Percentiles rank a stretch among this genome's conserved stretches.
Evolutionary conservation across 2,888 invertebrate genomes (phyloP).

Genomic region (Ecliptopera silaceata): DNA sequence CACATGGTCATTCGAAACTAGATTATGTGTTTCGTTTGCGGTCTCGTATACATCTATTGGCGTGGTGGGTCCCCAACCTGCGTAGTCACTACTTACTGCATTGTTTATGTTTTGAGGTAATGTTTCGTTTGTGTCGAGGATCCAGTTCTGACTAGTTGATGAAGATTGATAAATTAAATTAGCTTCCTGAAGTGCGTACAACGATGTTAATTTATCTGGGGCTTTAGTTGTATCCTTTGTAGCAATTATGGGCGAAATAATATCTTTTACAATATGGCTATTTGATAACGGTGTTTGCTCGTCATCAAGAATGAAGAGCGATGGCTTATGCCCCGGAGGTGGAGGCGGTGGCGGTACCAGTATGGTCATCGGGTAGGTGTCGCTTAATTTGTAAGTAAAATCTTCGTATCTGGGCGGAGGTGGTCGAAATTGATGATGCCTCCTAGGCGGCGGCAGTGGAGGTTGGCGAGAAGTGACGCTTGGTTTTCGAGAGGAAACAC

Average conservation of each 20-base stretch:
- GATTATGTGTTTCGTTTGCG: conserved; percentile 68
- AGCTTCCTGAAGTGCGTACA: conserved; percentile 84
- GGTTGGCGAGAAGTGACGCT: conserved; percentile 80
- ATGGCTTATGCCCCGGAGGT: conserved; percentile 67
- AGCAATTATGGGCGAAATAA: conserved; percentile 45
- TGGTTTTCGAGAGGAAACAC: conserved; percentile 87
- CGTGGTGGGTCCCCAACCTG: conserved; percentile 78
- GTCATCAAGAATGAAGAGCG: conserved; percentile 59
- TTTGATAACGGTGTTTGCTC: conserved; percentile 49
- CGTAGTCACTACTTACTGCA: conserved; percentile 72
- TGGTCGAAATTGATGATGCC: conserved; percentile 51
- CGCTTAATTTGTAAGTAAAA: conserved; percentile 75
- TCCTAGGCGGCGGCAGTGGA: conserved; percentile 49
- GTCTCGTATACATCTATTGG: conserved; percentile 58
- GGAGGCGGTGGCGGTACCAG: conserved; percentile 87
- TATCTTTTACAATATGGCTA: conserved; percentile 46
- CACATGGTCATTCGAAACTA: conserved; percentile 61
- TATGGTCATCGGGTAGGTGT: conserved; percentile 85
- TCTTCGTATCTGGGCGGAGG: conserved; percentile 74
- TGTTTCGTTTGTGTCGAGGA: conserved; percentile 57
- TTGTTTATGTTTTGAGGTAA: conserved; percentile 50
- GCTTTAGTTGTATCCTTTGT: conserved; percentile 48
- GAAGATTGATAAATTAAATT: conserved; percentile 86
- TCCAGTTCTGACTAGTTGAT: conserved; percentile 77
- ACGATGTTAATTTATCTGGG: conserved; percentile 57